A percentile compares a stretch with the other conserved stretches of the same genome.
phyloP scores from a whole-genome alignment of 2,113 vertebrate species.

The Tiliqua scincoides region DNA sequence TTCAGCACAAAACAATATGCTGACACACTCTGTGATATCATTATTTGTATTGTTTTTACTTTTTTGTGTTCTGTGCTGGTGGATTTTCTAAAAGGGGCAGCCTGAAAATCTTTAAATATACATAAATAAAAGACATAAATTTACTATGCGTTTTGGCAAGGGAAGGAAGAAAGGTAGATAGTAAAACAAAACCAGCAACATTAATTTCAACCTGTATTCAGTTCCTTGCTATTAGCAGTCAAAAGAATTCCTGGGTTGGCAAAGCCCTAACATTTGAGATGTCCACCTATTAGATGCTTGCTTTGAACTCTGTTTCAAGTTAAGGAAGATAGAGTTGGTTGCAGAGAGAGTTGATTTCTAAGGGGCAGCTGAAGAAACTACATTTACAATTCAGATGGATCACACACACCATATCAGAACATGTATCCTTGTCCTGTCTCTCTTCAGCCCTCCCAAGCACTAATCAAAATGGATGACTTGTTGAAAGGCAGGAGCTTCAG shows the following conservation, averaged over 20 bases:
- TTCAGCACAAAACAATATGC: background rate
- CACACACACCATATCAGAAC: background rate
- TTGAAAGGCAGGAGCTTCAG: constrained; percentile 3
- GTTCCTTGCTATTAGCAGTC: background rate
- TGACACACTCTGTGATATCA: no score
- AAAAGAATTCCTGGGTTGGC: background rate
- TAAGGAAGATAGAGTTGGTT: background rate
- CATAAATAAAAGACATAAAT: background rate
- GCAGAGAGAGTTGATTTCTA: background rate
- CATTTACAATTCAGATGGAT: background rate
- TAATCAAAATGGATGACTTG: background rate
- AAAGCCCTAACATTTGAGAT: background rate
- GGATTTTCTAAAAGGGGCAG: no score
- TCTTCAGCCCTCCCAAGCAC: no score
- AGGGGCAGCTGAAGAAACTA: background rate
- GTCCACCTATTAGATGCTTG: background rate
- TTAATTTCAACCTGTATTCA: background rate
- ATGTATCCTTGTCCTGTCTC: no score
- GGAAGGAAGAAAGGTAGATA: background rate
- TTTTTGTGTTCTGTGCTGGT: no score
- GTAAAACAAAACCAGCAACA: background rate
- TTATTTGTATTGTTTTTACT: no score
- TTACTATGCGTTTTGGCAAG: background rate
- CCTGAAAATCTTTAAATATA: background rate
- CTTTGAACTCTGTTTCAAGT: background rate